Evolutionary conservation across 2,888 invertebrate species (phyloP).

Genomic region (Listrodromus nycthemerus): DNA sequence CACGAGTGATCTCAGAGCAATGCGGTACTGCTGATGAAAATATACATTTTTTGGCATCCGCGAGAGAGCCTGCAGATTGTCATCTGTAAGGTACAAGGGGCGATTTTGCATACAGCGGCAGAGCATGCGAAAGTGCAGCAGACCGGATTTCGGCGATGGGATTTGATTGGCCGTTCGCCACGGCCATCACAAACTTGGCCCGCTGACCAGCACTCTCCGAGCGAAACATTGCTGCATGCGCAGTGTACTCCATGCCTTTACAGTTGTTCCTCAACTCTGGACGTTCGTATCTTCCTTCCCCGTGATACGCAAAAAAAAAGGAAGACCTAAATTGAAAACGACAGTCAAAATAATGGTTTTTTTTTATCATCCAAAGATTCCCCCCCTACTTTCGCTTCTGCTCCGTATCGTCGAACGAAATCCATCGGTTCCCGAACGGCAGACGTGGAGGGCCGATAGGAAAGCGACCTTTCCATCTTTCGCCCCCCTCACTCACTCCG

Average conservation of each 20-base stretch:
- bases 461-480: constrained; percentile 61
- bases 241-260: background rate
- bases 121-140: constrained; percentile 9
- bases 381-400: constrained; percentile 1
- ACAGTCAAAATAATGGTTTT: constrained; percentile 2
- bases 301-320: background rate
- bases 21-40: constrained; percentile 12
- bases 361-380: constrained; percentile 20
- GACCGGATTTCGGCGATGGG: constrained; percentile 62
- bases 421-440: constrained; percentile 69
- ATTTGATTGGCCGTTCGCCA: constrained; percentile 80
- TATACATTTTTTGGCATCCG: constrained; percentile 28
- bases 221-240: constrained; percentile 12
- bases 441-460: constrained; percentile 51
- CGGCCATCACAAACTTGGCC: constrained; percentile 72
- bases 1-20: constrained; percentile 2
- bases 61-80: constrained; percentile 6
- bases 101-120: constrained; percentile 33
- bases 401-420: constrained; percentile 63
- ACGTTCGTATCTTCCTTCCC: background rate
- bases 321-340: background rate
- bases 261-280: background rate
- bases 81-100: constrained; percentile 17
- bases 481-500: constrained; percentile 44
- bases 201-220: constrained; percentile 50